Base-by-base conservation (phyloP, 1,140 invertebrate species). In the Psilanteris sp. region DNA sequence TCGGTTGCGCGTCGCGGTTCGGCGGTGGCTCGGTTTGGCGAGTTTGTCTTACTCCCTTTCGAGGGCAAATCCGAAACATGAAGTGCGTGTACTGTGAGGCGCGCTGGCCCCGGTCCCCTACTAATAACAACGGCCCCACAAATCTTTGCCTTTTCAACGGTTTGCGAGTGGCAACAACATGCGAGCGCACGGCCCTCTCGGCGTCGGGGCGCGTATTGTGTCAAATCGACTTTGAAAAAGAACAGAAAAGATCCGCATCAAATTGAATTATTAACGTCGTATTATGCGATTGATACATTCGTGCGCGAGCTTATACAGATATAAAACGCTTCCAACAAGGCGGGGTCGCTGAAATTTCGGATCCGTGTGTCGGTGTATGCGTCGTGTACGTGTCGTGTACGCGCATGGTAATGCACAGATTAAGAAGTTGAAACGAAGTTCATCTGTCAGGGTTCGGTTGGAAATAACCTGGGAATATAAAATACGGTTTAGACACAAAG, bases 91-190 rank as follows among this genome's bases (percentile, higher is more conserved):
- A 48, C 20, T 29, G 27, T 43, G 26, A 4, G 15, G 31, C 31
- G 18, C 41, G 48, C 70, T 52, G 52, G 44, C 31, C 43, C 52
- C 37, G 54, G 59, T 78, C 72, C 71, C 75, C 66, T 68, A 62
- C 55, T 78, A 79, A 78, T 81, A 81, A 79, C 81, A 81, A 81
- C 73, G 78, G 77, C 78, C 77, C 78, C 75, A 52, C 70, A 77
- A 78, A 80, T 77, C 77, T 79, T 81, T 79, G 81, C 77, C 75
- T 81, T 81, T 83, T 83, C 77, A 83, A 81, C 81, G 79, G 78
- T 71, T 62, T 70, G 61, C 77, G 78, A 80, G 78, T 77, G 78
- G 73, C 76, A 70, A 74, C 76, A 70, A 74, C 75, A 73, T 62
- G 75, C 68, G 68, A 73, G 67, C 62, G 41, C 52, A 62, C 48